phyloP scores from a whole-genome alignment of 2,797 vertebrate species.

The Cephalopachus bancanus region DNA sequence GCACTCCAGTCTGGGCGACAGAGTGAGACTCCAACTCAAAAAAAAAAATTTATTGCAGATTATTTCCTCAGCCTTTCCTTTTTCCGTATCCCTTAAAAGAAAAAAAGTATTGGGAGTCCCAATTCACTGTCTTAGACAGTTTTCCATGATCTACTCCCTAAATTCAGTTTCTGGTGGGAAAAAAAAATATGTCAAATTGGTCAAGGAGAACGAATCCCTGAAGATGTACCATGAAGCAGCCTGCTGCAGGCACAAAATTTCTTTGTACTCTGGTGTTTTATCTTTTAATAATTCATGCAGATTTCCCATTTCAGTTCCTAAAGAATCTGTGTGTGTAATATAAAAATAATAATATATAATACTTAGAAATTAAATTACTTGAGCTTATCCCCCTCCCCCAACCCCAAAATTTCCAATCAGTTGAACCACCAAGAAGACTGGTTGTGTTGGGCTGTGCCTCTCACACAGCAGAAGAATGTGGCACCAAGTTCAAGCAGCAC shows the following conservation, averaged over 20 bases:
- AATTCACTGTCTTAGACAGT: neutral
- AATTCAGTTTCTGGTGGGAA: conserved; percentile 59
- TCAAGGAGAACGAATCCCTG: conserved; percentile 3
- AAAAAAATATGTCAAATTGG: neutral
- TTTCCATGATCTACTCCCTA: conserved; percentile 35
- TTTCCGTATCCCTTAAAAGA: too few relatives aligned
- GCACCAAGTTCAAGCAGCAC: neutral
- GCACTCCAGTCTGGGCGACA: too few relatives aligned
- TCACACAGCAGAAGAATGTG: neutral
- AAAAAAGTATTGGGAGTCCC: neutral
- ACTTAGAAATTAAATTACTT: conserved; percentile 59
- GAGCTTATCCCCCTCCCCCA: neutral
- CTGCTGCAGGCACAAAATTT: neutral
- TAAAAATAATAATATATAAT: conserved; percentile 58
- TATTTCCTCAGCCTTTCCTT: neutral
- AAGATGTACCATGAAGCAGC: neutral
- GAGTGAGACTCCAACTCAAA: too few relatives aligned
- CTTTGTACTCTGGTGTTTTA: conserved; percentile 11
- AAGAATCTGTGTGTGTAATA: conserved; percentile 54
- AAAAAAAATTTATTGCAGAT: neutral
- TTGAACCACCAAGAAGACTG: neutral
- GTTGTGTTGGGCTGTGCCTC: neutral
- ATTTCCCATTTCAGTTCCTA: conserved; percentile 61
- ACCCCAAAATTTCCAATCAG: neutral
- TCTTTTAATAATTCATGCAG: conserved; percentile 69